Conservation (phyloP, 2,888 invertebrate species). For the Sepioteuthis lessoniana region DNA sequence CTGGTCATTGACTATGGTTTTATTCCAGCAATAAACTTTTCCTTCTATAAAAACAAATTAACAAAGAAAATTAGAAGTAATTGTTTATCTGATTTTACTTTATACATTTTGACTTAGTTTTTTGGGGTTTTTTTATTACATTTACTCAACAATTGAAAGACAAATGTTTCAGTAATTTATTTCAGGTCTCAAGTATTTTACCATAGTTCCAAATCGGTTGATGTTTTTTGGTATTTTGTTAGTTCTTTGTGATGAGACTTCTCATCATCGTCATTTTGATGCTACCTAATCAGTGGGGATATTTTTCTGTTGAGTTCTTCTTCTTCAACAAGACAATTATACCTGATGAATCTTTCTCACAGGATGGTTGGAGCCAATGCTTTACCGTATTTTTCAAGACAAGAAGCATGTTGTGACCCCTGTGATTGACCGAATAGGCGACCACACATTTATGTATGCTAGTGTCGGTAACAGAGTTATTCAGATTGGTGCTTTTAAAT, state of each 20-base stretch:
- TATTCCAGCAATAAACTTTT: too few species aligned
- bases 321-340: background rate
- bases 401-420: conserved; percentile 88
- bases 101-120: too few species aligned
- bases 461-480: conserved; percentile 75
- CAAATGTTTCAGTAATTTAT: background rate
- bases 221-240: background rate
- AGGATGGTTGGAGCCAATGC: conserved; percentile 94
- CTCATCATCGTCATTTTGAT: too few species aligned
- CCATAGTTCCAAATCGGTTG: background rate
- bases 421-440: conserved; percentile 95
- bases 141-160: background rate
- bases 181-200: background rate
- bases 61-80: too few species aligned
- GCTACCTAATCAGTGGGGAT: background rate
- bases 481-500: conserved; percentile 79
- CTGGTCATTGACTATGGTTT: too few species aligned
- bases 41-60: too few species aligned
- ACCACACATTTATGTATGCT: conserved; percentile 93
- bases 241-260: too few species aligned
- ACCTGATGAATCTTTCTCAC: conserved; percentile 55
- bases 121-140: background rate
- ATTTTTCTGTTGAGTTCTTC: background rate
- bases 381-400: conserved; percentile 86
- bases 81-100: too few species aligned